These are phyloP conservation scores for Vannuccia rotundouncinata DNA, from an alignment of 2,888 invertebrate genomes.

Conservation along the genomic window DNA sequence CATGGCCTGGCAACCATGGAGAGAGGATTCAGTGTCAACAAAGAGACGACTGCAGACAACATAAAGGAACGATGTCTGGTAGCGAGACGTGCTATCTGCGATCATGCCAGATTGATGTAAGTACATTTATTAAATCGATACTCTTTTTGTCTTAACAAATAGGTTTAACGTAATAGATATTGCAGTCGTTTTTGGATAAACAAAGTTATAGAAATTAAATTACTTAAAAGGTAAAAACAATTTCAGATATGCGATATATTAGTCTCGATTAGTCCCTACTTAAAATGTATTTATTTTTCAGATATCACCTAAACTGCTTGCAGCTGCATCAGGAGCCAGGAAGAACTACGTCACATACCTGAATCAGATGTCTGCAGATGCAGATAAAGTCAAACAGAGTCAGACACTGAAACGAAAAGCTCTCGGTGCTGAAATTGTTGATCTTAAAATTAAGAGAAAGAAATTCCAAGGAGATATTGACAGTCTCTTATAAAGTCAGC, in stretches of 20 bases:
- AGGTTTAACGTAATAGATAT: slow-evolving; percentile 26
- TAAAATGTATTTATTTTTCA: slow-evolving; percentile 26
- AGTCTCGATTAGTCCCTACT: slow-evolving; percentile 19
- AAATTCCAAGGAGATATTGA: slow-evolving; percentile 22
- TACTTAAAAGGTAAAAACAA: slow-evolving; percentile 23
- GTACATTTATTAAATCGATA: slow-evolving; percentile 26
- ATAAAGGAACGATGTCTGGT: slow-evolving; percentile 23
- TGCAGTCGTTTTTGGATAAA: slow-evolving; percentile 21
- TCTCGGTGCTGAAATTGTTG: slow-evolving; percentile 20
- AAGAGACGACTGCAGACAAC: slow-evolving; percentile 22
- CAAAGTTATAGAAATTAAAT: slow-evolving; percentile 14
- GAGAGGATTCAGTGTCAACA: slow-evolving; percentile 26
- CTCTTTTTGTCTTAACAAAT: slow-evolving; percentile 19
- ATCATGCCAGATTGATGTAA: slow-evolving; percentile 24
- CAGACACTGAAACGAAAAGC: slow-evolving; percentile 23
- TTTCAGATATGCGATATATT: slow-evolving; percentile 23
- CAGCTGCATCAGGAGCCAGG: slow-evolving; percentile 26
- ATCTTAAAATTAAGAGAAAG: slow-evolving; percentile 26
- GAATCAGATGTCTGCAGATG: slow-evolving; percentile 22
- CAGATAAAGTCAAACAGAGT: slow-evolving; percentile 20
- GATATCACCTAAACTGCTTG: slow-evolving; percentile 18
- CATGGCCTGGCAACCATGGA: slow-evolving; percentile 21
- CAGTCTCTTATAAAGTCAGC: slow-evolving; percentile 22
- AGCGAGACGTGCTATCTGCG: slow-evolving; percentile 20
- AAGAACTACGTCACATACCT: slow-evolving; percentile 19